Conservation (phyloP, 2,113 vertebrate species). For the Chlorodrepanis virens region DNA sequence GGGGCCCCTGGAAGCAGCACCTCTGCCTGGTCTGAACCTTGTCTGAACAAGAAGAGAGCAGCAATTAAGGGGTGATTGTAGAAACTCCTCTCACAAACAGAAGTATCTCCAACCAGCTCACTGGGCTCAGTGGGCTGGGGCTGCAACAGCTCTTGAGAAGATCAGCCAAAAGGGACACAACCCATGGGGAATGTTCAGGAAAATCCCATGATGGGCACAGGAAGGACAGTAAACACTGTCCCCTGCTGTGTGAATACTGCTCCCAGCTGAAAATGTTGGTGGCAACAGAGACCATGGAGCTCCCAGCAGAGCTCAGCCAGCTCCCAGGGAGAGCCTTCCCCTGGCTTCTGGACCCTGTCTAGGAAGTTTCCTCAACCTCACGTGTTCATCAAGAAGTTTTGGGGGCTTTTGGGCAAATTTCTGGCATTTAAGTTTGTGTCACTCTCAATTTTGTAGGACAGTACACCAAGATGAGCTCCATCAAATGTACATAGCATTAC, state of each 20-base stretch:
- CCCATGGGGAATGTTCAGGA: not conserved
- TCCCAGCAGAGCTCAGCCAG: not conserved
- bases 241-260: accelerated
- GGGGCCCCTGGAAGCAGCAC: not conserved
- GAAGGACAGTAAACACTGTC: not conserved
- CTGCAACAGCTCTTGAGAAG: not conserved
- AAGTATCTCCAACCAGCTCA: not conserved
- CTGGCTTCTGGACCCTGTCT: not conserved
- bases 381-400: not conserved
- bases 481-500: not conserved
- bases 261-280: not conserved
- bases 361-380: not conserved
- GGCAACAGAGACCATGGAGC: accelerated
- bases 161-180: not conserved
- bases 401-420: not conserved
- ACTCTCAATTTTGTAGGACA: not conserved
- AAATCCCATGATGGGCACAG: not conserved
- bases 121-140: not conserved
- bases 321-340: not conserved
- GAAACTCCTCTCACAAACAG: not conserved
- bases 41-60: not conserved
- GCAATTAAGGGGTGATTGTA: not conserved
- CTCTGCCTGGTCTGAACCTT: not conserved
- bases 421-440: not conserved
- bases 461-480: not conserved